Conservation (phyloP, 2,888 invertebrate genomes). For the Lasioglossum calceatum region DNA sequence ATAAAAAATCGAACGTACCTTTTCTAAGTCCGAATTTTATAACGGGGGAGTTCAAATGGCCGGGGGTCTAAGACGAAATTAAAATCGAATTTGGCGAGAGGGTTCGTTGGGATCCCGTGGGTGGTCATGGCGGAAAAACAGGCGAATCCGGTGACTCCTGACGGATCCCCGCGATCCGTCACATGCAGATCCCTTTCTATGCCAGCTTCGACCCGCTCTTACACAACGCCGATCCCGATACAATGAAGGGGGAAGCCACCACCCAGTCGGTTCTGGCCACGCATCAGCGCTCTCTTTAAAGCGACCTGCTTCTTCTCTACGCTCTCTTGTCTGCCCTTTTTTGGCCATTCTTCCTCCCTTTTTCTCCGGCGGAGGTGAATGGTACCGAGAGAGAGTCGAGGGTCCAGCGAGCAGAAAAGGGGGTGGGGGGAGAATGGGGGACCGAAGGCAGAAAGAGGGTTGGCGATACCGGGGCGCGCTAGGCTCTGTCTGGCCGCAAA, state of each 20-base stretch:
- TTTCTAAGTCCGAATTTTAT: not conserved
- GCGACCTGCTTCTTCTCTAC: constrained; percentile 79
- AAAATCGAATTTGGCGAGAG: constrained; percentile 3
- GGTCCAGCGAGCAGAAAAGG: constrained; percentile 46
- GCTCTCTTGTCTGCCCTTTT: constrained; percentile 64
- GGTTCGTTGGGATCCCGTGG: constrained; percentile 18
- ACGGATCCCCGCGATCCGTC: constrained; percentile 76
- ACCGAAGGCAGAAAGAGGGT: constrained; percentile 58
- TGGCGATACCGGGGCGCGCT: constrained; percentile 63
- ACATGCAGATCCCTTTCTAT: constrained; percentile 78
- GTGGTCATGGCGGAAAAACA: constrained; percentile 49
- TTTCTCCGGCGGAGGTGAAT: constrained; percentile 74
- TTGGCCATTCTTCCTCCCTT: constrained; percentile 53
- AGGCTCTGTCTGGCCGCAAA: constrained; percentile 59
- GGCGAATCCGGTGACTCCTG: constrained; percentile 65
- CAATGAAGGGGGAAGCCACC: constrained; percentile 73
- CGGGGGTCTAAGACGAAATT: not conserved
- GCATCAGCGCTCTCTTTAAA: constrained; percentile 83
- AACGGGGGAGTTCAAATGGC: not conserved
- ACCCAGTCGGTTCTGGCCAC: constrained; percentile 73
- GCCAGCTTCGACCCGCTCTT: constrained; percentile 65
- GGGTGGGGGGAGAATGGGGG: constrained; percentile 17
- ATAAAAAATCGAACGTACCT: not conserved
- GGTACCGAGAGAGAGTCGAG: constrained; percentile 71
- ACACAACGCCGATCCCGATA: constrained; percentile 65